phyloP scores from a whole-genome alignment of 2,113 vertebrate genomes.

The Himantopus leucocephalus region DNA sequence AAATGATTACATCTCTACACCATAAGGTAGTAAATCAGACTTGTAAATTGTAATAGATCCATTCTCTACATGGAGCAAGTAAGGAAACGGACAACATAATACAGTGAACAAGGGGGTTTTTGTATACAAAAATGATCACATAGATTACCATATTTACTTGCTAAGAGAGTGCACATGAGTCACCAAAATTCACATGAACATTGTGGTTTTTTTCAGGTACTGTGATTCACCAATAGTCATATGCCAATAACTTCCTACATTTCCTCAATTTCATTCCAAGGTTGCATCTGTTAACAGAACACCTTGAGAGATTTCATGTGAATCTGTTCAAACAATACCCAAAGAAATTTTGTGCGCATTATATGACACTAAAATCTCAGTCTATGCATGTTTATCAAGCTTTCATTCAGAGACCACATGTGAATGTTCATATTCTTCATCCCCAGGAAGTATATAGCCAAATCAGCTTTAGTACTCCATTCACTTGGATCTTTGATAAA shows the following conservation, averaged over 20 bases:
- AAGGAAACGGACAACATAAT: background rate
- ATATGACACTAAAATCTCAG: background rate
- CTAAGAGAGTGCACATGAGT: background rate
- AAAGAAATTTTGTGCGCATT: background rate
- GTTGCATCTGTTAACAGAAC: background rate
- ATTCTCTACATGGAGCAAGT: background rate
- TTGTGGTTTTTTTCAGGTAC: accelerated
- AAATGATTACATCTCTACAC: background rate
- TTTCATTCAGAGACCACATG: background rate
- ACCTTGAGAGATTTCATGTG: background rate
- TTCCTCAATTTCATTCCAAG: background rate
- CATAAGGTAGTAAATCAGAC: background rate
- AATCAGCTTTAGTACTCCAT: background rate
- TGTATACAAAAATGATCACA: background rate
- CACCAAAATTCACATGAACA: background rate
- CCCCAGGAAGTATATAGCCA: background rate
- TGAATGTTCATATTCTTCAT: background rate
- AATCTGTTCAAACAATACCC: background rate
- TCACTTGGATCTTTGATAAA: slow-evolving; percentile 14
- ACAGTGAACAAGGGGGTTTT: accelerated
- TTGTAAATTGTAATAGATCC: background rate
- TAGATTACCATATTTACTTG: background rate
- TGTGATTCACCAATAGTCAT: background rate
- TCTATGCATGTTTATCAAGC: background rate
- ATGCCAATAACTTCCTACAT: background rate